phyloP scores from a whole-genome alignment of 2,113 vertebrate species.

The Alouatta palliata region DNA sequence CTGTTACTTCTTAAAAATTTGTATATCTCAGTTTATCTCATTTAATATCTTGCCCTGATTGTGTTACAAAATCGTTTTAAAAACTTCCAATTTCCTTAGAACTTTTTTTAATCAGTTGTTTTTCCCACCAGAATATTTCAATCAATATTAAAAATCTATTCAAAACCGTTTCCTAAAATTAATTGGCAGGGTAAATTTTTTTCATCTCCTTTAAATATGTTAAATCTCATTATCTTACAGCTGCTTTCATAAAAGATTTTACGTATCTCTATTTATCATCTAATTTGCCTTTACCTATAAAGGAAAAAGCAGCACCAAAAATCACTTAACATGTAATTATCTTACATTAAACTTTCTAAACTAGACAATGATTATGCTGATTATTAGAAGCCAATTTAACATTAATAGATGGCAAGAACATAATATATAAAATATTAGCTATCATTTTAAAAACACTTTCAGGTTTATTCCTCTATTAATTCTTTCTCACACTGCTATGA shows the following conservation, averaged over 20 bases:
- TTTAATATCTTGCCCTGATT: neutral
- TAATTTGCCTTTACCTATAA: neutral
- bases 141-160: neutral
- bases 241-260: neutral
- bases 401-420: neutral
- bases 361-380: neutral
- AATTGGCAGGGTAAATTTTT: neutral
- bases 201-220: neutral
- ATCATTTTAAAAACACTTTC: neutral
- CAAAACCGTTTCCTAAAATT: neutral
- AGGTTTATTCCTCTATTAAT: neutral
- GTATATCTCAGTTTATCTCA: neutral
- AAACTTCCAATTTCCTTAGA: neutral
- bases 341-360: neutral
- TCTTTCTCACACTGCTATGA: too few relatives aligned
- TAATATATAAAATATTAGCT: neutral
- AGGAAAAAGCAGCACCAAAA: neutral
- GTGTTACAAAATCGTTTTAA: neutral
- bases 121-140: neutral
- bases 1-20: neutral
- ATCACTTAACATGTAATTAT: neutral
- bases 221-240: neutral
- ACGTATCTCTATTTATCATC: neutral
- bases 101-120: neutral
- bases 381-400: neutral